phyloP scores from a whole-genome alignment of 1,140 invertebrate species.

The Myzus persicae region DNA sequence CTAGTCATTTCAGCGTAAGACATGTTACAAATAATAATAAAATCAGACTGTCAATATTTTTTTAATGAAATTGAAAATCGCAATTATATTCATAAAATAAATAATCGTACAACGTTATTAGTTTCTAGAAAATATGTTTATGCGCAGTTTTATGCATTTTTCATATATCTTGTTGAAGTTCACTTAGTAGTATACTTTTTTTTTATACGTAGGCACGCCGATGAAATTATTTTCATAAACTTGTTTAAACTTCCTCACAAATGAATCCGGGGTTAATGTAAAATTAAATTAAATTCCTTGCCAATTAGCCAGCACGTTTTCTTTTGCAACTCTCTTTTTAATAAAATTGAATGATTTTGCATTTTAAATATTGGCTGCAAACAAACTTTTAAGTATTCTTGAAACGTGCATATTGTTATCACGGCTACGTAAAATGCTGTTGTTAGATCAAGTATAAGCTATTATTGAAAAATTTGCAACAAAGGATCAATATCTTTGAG shows the following conservation, averaged over 20 bases:
- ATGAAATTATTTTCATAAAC: constrained; percentile 20
- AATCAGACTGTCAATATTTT: background rate
- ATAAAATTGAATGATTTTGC: background rate
- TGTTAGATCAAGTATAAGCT: background rate
- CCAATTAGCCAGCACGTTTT: constrained; percentile 17
- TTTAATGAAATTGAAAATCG: background rate
- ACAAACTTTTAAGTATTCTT: background rate
- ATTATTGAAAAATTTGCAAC: background rate
- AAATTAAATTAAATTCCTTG: constrained; percentile 19
- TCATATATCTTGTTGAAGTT: background rate
- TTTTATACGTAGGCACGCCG: background rate
- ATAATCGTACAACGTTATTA: background rate
- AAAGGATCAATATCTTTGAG: background rate
- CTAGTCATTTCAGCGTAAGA: background rate
- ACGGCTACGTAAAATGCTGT: background rate
- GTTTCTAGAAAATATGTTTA: background rate
- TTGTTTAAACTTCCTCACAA: constrained; percentile 27
- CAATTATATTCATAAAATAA: background rate
- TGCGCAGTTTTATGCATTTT: background rate
- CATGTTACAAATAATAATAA: background rate
- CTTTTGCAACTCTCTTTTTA: background rate
- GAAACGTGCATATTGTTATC: background rate
- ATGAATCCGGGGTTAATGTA: constrained; percentile 11
- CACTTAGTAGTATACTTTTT: background rate
- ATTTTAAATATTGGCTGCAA: constrained; percentile 1